Evolutionary conservation across 2,888 invertebrate genomes (phyloP).

Genomic region (Nomada ruficornis): DNA sequence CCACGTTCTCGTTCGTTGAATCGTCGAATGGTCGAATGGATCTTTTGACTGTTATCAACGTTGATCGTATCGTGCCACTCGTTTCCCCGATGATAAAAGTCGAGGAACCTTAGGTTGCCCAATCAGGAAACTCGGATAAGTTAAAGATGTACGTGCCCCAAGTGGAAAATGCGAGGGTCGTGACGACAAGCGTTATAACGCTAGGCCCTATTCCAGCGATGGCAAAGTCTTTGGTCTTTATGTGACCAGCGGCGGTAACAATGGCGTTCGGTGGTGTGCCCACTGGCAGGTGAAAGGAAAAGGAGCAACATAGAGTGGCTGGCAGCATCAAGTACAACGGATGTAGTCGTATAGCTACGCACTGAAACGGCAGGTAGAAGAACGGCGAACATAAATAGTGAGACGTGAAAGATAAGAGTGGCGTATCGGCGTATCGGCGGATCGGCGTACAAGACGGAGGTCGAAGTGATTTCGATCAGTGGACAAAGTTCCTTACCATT

Average conservation of each 20-base stretch:
- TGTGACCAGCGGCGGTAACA: slow-evolving; percentile 93
- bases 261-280: slow-evolving; percentile 98
- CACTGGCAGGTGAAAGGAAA: slow-evolving; percentile 97
- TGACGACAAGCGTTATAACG: slow-evolving; percentile 89
- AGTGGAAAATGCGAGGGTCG: slow-evolving; percentile 90
- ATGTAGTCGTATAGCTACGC: slow-evolving; percentile 89
- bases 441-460: too few relatives aligned
- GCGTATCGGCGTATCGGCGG: too few relatives aligned
- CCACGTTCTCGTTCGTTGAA: too few relatives aligned
- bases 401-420: not conserved
- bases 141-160: slow-evolving; percentile 90
- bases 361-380: slow-evolving; percentile 84
- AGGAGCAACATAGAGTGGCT: slow-evolving; percentile 94
- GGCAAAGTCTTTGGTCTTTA: slow-evolving; percentile 92
- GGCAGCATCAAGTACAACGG: slow-evolving; percentile 96
- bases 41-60: not conserved
- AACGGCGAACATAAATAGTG: slow-evolving; percentile 7
- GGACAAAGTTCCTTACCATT: slow-evolving; percentile 86
- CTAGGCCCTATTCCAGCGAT: slow-evolving; percentile 92
- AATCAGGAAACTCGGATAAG: slow-evolving; percentile 87
- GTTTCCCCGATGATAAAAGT: not conserved
- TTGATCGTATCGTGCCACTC: not conserved
- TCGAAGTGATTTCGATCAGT: too few relatives aligned
- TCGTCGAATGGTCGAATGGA: too few relatives aligned
- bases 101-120: slow-evolving; percentile 84